Evolutionary conservation across 2,113 vertebrate species (phyloP).

Genomic region (Ictalurus punctatus): DNA sequence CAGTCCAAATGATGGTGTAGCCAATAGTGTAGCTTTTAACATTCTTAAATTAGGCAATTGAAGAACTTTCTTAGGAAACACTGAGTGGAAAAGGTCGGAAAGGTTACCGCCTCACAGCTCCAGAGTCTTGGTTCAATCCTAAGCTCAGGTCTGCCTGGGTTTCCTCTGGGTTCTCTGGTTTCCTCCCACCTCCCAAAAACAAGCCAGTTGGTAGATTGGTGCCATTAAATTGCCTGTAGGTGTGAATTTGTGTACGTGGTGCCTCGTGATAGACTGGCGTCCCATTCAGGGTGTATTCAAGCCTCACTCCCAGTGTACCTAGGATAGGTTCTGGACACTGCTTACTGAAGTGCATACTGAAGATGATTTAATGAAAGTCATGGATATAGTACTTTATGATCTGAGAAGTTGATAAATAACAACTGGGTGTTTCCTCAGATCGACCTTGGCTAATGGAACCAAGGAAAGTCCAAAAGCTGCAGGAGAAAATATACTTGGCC

Average conservation of each 20-base stretch:
- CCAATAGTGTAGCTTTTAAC: not conserved
- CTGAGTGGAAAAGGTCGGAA: not conserved
- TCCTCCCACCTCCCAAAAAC: not conserved
- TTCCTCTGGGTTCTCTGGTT: not conserved
- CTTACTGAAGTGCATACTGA: not conserved
- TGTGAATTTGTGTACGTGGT: not conserved
- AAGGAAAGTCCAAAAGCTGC: conserved; percentile 97
- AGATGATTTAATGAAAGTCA: not conserved
- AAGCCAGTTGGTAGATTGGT: not conserved
- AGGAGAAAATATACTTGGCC: conserved; percentile 99
- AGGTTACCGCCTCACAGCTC: not conserved
- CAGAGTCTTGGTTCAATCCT: not conserved
- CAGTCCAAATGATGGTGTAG: not conserved
- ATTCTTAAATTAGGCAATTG: not conserved
- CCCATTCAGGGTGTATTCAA: not conserved
- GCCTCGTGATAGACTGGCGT: not conserved
- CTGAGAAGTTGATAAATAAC: not conserved
- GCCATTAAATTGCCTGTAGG: too few relatives aligned
- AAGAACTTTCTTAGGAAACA: not conserved
- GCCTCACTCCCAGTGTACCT: not conserved
- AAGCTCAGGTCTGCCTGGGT: not conserved
- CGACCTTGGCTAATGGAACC: conserved; percentile 98
- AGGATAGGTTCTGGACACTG: not conserved
- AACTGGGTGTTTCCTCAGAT: conserved; percentile 70
- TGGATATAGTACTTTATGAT: not conserved